Percentiles rank a stretch among this genome's conserved stretches.
These are phyloP conservation scores for Papilio gigon DNA, from an alignment of 2,888 invertebrate species.

Conservation along the genomic window DNA sequence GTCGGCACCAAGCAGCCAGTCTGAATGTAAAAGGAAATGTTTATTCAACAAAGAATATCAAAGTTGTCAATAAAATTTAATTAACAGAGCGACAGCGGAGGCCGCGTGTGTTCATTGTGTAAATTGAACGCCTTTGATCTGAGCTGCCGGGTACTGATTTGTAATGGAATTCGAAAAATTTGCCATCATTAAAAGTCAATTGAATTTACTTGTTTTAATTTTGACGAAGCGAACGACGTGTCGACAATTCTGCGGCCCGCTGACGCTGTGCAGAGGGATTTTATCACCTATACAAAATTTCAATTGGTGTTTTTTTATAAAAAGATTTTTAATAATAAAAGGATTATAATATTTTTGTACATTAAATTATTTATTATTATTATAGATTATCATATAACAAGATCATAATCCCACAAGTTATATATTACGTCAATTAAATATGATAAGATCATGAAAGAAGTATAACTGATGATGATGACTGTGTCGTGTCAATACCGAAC, in stretches of 20 bases:
- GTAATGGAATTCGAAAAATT: slow-evolving; percentile 68
- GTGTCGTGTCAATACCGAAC: too few species aligned
- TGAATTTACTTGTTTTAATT: slow-evolving; percentile 68
- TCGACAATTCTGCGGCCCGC: background rate
- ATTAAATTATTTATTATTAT: background rate
- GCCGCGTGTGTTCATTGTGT: slow-evolving; percentile 58
- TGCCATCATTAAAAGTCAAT: slow-evolving; percentile 70
- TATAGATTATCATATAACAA: background rate
- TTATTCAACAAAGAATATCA: slow-evolving; percentile 34
- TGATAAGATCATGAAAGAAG: too few species aligned
- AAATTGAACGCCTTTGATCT: slow-evolving; percentile 67
- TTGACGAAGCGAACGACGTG: slow-evolving; percentile 32
- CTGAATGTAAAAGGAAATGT: slow-evolving; percentile 26
- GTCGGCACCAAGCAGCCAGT: slow-evolving; percentile 9
- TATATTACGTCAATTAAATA: background rate
- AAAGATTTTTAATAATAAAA: background rate
- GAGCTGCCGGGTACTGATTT: slow-evolving; percentile 55
- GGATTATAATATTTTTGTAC: background rate
- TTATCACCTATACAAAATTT: slow-evolving; percentile 13
- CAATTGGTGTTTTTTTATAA: background rate
- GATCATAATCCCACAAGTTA: background rate
- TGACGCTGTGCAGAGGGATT: slow-evolving; percentile 3
- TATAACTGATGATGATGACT: too few species aligned
- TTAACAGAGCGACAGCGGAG: slow-evolving; percentile 37
- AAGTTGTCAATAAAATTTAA: slow-evolving; percentile 37